phyloP scores from a whole-genome alignment of 1,140 invertebrate species.

The Drosophila watanabei region DNA sequence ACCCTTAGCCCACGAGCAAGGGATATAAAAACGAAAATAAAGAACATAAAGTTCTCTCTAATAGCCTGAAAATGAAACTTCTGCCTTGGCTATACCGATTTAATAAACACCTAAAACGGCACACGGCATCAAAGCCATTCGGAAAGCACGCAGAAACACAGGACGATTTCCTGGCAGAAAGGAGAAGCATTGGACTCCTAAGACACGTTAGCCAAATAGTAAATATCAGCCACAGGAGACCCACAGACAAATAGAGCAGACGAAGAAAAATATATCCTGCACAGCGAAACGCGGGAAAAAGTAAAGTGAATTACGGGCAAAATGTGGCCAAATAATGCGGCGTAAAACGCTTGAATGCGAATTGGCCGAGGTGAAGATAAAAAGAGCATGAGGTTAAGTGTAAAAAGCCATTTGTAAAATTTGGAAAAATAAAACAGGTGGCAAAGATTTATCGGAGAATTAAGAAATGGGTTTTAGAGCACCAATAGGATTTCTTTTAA shows the following conservation, averaged over 20 bases:
- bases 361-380: constrained; percentile 8
- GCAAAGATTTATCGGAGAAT: constrained; percentile 10
- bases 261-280: constrained; percentile 21
- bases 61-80: constrained; percentile 73
- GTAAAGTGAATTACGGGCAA: constrained; percentile 68
- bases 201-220: constrained; percentile 55
- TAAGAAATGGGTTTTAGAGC: neutral
- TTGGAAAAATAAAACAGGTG: constrained; percentile 1
- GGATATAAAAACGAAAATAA: constrained; percentile 37
- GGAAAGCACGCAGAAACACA: constrained; percentile 13
- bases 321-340: constrained; percentile 62
- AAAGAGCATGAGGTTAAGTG: constrained; percentile 27
- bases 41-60: constrained; percentile 67
- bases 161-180: constrained; percentile 50
- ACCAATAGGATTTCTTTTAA: neutral
- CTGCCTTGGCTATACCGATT: constrained; percentile 43
- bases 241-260: constrained; percentile 30
- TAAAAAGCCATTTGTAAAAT: constrained; percentile 27
- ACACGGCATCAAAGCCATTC: constrained; percentile 3
- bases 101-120: constrained; percentile 55
- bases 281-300: constrained; percentile 17
- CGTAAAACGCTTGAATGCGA: constrained; percentile 63
- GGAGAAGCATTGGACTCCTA: constrained; percentile 54
- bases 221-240: constrained; percentile 42
- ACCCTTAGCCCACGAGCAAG: constrained; percentile 3